These are phyloP conservation scores for Diarsia brunnea DNA, from an alignment of 2,888 invertebrate genomes.

Conservation along the genomic window DNA sequence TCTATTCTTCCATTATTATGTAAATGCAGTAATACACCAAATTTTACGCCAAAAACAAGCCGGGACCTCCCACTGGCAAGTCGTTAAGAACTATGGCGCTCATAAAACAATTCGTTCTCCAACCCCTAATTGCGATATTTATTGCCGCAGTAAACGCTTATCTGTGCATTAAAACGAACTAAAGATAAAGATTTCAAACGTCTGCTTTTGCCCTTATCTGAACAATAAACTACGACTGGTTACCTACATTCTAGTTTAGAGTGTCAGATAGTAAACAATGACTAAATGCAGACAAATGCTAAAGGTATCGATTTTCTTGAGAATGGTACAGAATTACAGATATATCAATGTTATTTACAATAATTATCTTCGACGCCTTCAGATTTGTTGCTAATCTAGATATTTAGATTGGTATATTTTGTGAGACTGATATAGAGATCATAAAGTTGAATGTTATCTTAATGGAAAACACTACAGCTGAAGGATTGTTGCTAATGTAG, in stretches of 20 bases:
- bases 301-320: slow-evolving; percentile 53
- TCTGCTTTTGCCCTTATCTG: slow-evolving; percentile 68
- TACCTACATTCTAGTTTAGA: slow-evolving; percentile 60
- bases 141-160: slow-evolving; percentile 78
- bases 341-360: slow-evolving; percentile 59
- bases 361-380: slow-evolving; percentile 54
- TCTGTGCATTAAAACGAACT: slow-evolving; percentile 68
- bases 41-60: slow-evolving; percentile 53
- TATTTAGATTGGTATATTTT: slow-evolving; percentile 62
- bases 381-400: slow-evolving; percentile 64
- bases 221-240: slow-evolving; percentile 64
- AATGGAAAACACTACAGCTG: slow-evolving; percentile 60
- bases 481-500: slow-evolving; percentile 48
- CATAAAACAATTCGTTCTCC: slow-evolving; percentile 74
- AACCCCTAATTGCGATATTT: slow-evolving; percentile 81
- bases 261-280: slow-evolving; percentile 62
- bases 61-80: slow-evolving; percentile 62
- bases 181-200: slow-evolving; percentile 71
- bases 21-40: slow-evolving; percentile 41
- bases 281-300: slow-evolving; percentile 56
- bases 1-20: slow-evolving; percentile 34
- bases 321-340: slow-evolving; percentile 39
- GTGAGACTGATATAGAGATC: slow-evolving; percentile 59
- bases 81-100: slow-evolving; percentile 66
- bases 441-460: slow-evolving; percentile 63